These are phyloP conservation scores for Distichodus sexfasciatus DNA, from an alignment of 2,797 vertebrate genomes.

Conservation along the genomic window DNA sequence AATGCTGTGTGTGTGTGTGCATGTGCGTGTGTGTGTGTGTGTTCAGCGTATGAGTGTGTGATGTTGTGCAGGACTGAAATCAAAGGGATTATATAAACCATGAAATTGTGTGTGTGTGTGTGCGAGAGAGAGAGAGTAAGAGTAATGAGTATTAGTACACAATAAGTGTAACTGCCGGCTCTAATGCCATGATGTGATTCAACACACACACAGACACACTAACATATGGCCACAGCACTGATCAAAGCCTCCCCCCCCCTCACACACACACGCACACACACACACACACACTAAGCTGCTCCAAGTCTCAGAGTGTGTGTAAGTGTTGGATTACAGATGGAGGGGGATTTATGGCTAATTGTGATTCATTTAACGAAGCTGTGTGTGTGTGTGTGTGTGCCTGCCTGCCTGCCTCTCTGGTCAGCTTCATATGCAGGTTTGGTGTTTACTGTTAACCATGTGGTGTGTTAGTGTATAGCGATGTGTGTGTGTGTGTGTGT, in stretches of 20 bases:
- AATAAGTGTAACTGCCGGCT: too few species aligned
- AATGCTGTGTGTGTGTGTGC: too few species aligned
- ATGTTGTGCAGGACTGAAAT: too few species aligned
- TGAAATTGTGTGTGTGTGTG: too few species aligned
- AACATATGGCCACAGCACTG: constrained; percentile 33
- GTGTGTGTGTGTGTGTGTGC: neutral
- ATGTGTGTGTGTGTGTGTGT: neutral
- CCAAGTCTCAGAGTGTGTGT: constrained; percentile 64
- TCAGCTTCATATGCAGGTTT: too few species aligned
- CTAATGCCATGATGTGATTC: neutral
- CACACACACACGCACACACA: constrained; percentile 21
- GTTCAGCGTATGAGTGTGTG: too few species aligned
- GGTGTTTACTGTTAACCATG: neutral
- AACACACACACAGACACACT: neutral
- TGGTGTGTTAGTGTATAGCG: too few species aligned
- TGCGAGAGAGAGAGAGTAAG: too few species aligned
- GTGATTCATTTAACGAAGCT: constrained; percentile 65
- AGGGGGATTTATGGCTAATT: constrained; percentile 73
- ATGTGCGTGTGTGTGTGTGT: too few species aligned
- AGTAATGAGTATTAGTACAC: too few species aligned
- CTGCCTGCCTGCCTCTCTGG: too few species aligned
- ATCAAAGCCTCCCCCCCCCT: constrained; percentile 24
- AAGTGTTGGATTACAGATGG: constrained; percentile 66
- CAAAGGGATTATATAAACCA: too few species aligned
- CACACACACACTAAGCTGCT: constrained; percentile 56